A percentile compares a stretch with the other conserved stretches of the same genome.
Evolutionary conservation across 2,113 vertebrate genomes (phyloP).

Genomic region (Thamnophis sirtalis): DNA sequence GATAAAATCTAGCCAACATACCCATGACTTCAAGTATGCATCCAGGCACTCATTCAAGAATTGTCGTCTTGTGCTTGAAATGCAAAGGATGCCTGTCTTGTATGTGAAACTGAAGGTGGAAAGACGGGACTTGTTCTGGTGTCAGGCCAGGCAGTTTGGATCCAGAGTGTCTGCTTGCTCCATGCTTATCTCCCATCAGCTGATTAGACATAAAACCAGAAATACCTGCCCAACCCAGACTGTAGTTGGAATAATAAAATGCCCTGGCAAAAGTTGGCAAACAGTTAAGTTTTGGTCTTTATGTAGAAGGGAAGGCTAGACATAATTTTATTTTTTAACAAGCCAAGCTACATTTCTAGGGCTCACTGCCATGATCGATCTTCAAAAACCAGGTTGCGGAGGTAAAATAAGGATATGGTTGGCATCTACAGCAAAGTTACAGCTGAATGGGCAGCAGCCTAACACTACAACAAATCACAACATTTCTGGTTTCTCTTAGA

Average conservation of each 20-base stretch:
- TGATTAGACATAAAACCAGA: rapidly evolving
- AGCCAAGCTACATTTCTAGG: background rate
- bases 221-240: background rate
- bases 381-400: background rate
- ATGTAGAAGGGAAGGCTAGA: background rate
- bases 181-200: background rate
- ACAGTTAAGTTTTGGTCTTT: background rate
- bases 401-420: background rate
- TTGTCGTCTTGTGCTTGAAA: constrained; percentile 1
- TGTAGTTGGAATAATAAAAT: background rate
- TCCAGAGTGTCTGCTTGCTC: background rate
- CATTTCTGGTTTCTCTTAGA: background rate
- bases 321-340: background rate
- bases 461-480: background rate
- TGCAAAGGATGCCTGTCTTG: background rate
- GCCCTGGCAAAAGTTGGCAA: background rate
- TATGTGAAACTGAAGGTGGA: background rate
- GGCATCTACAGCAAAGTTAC: background rate
- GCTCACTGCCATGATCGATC: background rate
- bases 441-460: background rate
- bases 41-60: background rate
- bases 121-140: rapidly evolving
- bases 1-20: background rate
- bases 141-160: background rate
- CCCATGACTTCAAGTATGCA: background rate